Conservation (phyloP, 2,888 invertebrate genomes). For the Lithophane leautieri region DNA sequence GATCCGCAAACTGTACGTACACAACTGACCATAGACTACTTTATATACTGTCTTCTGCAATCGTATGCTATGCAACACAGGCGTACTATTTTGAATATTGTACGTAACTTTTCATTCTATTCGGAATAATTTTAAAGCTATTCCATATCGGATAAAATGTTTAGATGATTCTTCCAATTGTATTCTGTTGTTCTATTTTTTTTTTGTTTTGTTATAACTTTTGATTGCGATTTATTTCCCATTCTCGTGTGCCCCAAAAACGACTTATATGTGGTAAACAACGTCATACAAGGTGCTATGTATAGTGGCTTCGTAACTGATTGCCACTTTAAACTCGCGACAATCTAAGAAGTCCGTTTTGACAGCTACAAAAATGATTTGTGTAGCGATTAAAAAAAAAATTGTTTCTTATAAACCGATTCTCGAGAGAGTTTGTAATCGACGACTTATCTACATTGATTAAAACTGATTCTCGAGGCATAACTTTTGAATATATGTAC, state of each 20-base stretch:
- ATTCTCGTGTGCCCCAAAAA: neutral
- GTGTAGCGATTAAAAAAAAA: too few relatives aligned
- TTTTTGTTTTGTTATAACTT: neutral
- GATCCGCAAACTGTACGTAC: slow-evolving; percentile 8
- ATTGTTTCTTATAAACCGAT: too few relatives aligned
- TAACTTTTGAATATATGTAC: too few relatives aligned
- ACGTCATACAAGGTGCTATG: neutral
- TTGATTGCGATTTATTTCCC: neutral
- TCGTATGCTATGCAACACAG: slow-evolving; percentile 5
- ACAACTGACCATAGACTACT: too few relatives aligned
- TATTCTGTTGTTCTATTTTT: slow-evolving; percentile 26
- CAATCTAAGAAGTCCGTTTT: too few relatives aligned
- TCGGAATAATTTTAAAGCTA: slow-evolving; percentile 21
- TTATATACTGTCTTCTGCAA: slow-evolving; percentile 19
- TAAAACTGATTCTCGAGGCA: too few relatives aligned
- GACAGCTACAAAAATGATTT: too few relatives aligned
- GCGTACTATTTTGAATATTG: slow-evolving; percentile 5
- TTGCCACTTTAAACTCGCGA: too few relatives aligned
- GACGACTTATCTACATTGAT: too few relatives aligned
- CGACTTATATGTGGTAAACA: neutral
- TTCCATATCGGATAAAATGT: slow-evolving; percentile 10
- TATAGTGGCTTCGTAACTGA: too few relatives aligned
- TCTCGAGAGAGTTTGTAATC: too few relatives aligned
- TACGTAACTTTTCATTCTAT: slow-evolving; percentile 3
- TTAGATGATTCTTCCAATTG: slow-evolving; percentile 10